Conservation (phyloP, 37 sponge, comb jelly and placozoan genomes). For the Bolinopsis microptera region DNA sequence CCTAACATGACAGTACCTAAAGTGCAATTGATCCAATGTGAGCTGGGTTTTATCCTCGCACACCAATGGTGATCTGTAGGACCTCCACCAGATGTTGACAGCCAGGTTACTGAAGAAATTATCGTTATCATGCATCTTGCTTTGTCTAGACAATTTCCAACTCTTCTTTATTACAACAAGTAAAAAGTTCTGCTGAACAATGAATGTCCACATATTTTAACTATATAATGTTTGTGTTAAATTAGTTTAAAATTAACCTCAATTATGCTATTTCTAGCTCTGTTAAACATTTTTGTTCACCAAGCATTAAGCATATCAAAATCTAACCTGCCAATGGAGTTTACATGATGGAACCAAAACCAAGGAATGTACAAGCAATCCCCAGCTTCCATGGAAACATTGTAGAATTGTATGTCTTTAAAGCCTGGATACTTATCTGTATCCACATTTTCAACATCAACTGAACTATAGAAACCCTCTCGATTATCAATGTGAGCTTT, state of each 20-base stretch:
- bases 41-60: not conserved
- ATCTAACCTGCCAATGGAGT: not conserved
- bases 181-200: too few relatives aligned
- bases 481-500: conserved; percentile 33
- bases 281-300: too few relatives aligned
- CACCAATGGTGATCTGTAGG: conserved; percentile 16
- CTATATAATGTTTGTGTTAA: too few relatives aligned
- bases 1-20: not conserved
- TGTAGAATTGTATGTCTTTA: conserved; percentile 1
- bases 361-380: conserved; percentile 62
- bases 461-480: conserved; percentile 31
- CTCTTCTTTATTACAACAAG: too few relatives aligned
- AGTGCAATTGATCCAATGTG: not conserved
- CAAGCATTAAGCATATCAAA: too few relatives aligned
- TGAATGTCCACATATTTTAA: too few relatives aligned
- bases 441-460: conserved; percentile 67
- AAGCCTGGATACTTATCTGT: not conserved
- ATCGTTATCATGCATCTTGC: not conserved
- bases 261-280: too few relatives aligned
- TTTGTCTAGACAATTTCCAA: not conserved
- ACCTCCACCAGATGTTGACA: conserved; percentile 63
- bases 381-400: conserved; percentile 62
- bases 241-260: too few relatives aligned
- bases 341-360: conserved; percentile 47
- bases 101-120: conserved; percentile 28